Conservation (phyloP, 2,797 vertebrate species). For the Clamator glandarius region DNA sequence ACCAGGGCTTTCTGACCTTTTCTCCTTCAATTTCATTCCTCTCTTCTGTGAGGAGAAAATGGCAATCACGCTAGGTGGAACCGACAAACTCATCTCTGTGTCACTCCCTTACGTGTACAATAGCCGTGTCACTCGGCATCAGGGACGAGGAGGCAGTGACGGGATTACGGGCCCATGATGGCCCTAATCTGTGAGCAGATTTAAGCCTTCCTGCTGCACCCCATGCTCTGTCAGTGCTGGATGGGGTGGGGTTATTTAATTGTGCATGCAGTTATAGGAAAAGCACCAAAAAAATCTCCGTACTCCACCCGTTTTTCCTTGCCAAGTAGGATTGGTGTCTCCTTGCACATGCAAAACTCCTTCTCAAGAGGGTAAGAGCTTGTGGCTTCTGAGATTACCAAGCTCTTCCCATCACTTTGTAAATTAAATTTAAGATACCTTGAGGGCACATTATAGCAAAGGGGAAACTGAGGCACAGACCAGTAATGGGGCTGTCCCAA, state of each 20-base stretch:
- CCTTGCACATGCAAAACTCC: rapidly evolving
- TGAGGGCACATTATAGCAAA: rapidly evolving
- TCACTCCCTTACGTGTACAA: conserved; percentile 71
- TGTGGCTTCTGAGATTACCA: rapidly evolving
- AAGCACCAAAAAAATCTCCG: rapidly evolving
- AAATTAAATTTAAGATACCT: too few species aligned
- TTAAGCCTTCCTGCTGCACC: neutral
- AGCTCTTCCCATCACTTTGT: rapidly evolving
- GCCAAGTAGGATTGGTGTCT: rapidly evolving
- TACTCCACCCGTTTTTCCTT: rapidly evolving
- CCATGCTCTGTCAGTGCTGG: rapidly evolving
- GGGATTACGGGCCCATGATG: neutral
- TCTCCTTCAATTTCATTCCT: conserved; percentile 87
- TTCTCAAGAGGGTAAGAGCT: rapidly evolving
- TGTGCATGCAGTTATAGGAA: rapidly evolving
- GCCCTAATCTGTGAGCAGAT: neutral
- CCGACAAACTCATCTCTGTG: conserved; percentile 85
- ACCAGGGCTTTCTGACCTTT: conserved; percentile 87
- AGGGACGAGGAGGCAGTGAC: neutral
- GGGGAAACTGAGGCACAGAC: neutral
- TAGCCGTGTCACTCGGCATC: conserved; percentile 81
- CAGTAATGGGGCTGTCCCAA: neutral
- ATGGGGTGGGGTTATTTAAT: rapidly evolving
- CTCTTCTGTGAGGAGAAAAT: conserved; percentile 70
- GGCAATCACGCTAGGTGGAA: conserved; percentile 81